Evolutionary conservation across 2,888 invertebrate species (phyloP), one percentile per base, ranked within the genome.

Genomic region (Spodoptera picta): DNA sequence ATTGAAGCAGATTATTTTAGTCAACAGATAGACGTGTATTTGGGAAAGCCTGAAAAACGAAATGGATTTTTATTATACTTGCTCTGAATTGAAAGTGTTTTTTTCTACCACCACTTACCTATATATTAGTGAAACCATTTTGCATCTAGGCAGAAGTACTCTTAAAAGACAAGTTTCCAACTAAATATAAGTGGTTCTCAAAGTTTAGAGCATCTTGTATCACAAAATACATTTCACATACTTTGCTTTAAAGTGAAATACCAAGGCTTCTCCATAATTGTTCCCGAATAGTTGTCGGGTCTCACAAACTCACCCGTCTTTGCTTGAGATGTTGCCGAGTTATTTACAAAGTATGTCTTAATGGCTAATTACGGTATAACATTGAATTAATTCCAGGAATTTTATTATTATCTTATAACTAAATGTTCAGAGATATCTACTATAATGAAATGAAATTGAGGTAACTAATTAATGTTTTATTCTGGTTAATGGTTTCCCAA

Each of bases 211-310:
- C 66, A 57, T 68, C 67, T 71, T 77, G 71, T 80, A 80, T 79
- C 69, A 73, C 73, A 73, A 85, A 51, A 69, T 69, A 83, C 83
- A 80, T 78, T 82, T 74, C 58, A 76, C 76, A 81, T 82, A 82
- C 80, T 85, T 83, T 74, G 75, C 68, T 74, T 73, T 46, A 57
- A 52, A 60, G 64, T 55, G 57, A 56, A 74, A 79, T 80, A 65
- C 66, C 65, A 54, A 48, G 52, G 45, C 44, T 65, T 62, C 73
- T 65, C 65, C 65, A 71, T 81, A 79, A 81, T 81, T 77, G 79
- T 80, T 75, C 55, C 58, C 49, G 65, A 77, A 83, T 80, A 80
- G 75, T 83, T 73, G 70, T 53, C 27, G 60, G 63, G 49, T 57
- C 68, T 56, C 53, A 57, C 50, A 65, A 63, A 65, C 57, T 62